These are phyloP conservation scores for Lasiurus cinereus DNA, from an alignment of 2,113 vertebrate genomes.

Conservation along the genomic window DNA sequence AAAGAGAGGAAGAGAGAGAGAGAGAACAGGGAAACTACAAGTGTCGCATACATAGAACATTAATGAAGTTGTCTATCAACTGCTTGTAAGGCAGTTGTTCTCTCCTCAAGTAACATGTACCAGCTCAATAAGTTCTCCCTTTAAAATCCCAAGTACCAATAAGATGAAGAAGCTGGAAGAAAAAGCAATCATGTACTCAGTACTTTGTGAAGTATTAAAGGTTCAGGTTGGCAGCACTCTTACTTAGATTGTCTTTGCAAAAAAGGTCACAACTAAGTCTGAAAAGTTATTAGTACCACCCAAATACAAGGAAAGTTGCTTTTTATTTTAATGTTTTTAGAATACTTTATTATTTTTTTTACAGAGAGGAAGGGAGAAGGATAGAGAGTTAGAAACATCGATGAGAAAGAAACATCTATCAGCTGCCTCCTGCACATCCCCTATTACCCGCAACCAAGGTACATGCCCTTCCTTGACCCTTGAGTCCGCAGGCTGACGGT, in stretches of 20 bases:
- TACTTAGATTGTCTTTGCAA: not conserved
- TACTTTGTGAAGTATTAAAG: not conserved
- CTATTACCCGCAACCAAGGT: no score
- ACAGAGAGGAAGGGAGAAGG: no score
- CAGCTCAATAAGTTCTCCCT: not conserved
- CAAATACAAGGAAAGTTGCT: not conserved
- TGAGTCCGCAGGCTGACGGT: no score
- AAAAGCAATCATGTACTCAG: conserved; percentile 26
- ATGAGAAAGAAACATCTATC: no score
- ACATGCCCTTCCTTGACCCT: no score
- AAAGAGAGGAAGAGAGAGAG: not conserved
- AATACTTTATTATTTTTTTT: no score
- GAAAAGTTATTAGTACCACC: conserved; percentile 15
- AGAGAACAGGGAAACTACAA: not conserved
- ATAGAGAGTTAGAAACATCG: no score
- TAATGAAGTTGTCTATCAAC: conserved; percentile 63
- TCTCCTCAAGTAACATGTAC: conserved; percentile 36
- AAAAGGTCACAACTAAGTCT: not conserved
- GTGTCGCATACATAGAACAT: not conserved
- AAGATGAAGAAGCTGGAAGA: conserved; percentile 48
- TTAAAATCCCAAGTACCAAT: conserved; percentile 6
- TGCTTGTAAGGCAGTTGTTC: conserved; percentile 28
- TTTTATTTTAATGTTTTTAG: not conserved
- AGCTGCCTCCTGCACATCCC: no score
- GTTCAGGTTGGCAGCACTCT: not conserved